A percentile compares a stretch with the other conserved stretches of the same genome.
Evolutionary conservation across 2,113 vertebrate species (phyloP).

Genomic region (Neolamprologus fasciatus): DNA sequence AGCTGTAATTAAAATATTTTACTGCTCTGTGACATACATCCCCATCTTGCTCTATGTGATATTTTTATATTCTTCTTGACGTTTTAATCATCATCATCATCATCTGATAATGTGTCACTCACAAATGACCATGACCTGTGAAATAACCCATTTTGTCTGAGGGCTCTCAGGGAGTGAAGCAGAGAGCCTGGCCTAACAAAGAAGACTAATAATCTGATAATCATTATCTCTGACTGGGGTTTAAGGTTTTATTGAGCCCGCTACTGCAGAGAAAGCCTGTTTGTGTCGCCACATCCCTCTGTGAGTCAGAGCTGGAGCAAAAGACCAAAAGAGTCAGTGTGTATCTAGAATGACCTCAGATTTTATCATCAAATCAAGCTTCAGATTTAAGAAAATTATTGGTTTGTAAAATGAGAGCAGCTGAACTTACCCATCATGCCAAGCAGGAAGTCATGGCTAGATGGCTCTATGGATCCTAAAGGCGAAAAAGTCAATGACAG

Average conservation of each 20-base stretch:
- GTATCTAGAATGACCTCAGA: not conserved
- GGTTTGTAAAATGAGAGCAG: not conserved
- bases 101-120: not conserved
- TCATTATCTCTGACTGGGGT: not conserved
- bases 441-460: constrained; percentile 54
- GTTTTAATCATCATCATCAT: not conserved
- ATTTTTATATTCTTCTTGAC: not conserved
- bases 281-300: not conserved
- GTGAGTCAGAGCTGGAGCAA: not conserved
- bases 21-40: not conserved
- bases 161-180: not conserved
- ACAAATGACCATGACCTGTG: not conserved
- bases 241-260: not conserved
- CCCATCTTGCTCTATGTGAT: not conserved
- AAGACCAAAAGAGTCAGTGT: not conserved
- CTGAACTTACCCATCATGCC: constrained; percentile 48
- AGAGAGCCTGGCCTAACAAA: not conserved
- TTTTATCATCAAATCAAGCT: not conserved
- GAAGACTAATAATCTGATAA: not conserved
- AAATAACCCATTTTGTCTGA: not conserved
- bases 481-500: not conserved
- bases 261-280: not conserved
- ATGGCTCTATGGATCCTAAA: constrained; percentile 36
- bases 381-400: not conserved
- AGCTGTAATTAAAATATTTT: not conserved